phyloP scores from a whole-genome alignment of 2,797 vertebrate species.

The Adrianichthys oophorus region DNA sequence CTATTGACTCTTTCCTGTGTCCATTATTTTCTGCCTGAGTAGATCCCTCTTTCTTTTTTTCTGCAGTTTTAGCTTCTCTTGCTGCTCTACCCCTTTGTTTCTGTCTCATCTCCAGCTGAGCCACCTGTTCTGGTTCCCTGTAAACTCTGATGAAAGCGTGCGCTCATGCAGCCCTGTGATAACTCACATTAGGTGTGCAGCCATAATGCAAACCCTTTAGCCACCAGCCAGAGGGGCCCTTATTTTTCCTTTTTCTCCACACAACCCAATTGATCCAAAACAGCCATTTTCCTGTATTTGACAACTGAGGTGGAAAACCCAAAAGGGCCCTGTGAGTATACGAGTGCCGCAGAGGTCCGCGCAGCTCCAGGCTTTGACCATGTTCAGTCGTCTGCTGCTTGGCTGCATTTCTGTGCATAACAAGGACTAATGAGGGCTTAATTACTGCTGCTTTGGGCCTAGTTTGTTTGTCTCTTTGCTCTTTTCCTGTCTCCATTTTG shows the following conservation, averaged over 20 bases:
- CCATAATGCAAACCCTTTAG: conserved; percentile 1
- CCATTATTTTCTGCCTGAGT: conserved; percentile 15
- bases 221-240: conserved; percentile 9
- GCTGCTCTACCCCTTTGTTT: background rate
- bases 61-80: background rate
- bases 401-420: conserved; percentile 53
- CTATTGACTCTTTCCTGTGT: conserved; percentile 18
- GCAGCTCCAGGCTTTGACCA: conserved; percentile 22
- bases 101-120: conserved; percentile 4
- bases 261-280: conserved; percentile 42
- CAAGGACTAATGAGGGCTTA: conserved; percentile 66
- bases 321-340: conserved; percentile 47
- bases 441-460: conserved; percentile 53
- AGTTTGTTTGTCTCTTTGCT: conserved; percentile 72
- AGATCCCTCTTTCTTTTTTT: conserved; percentile 7
- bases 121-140: conserved; percentile 55
- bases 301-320: conserved; percentile 57
- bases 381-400: conserved; percentile 43
- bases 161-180: conserved; percentile 47
- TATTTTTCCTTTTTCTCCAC: conserved; percentile 6
- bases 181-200: conserved; percentile 15
- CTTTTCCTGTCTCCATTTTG: conserved; percentile 44
- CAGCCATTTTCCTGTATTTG: conserved; percentile 58
- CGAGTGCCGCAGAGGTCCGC: conserved; percentile 12
- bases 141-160: conserved; percentile 21